These are phyloP conservation scores for Microctenopoma steveboyesi DNA, from an alignment of 2,797 vertebrate genomes.

Conservation along the genomic window DNA sequence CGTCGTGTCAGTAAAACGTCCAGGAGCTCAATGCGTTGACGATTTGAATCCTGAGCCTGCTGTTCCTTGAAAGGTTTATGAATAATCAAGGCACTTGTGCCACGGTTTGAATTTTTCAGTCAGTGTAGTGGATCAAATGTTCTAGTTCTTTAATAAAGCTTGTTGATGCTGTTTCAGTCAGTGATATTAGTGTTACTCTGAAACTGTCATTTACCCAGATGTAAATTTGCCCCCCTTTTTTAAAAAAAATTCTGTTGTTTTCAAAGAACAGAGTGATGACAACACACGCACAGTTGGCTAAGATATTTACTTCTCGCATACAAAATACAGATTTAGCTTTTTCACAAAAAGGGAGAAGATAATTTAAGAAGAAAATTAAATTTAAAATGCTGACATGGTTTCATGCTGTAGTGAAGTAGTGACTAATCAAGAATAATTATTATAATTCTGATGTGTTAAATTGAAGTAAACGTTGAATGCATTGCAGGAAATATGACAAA, in stretches of 20 bases:
- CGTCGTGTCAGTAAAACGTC: slow-evolving; percentile 62
- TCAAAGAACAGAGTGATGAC: not conserved
- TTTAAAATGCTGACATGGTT: slow-evolving; percentile 59
- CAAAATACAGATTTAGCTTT: slow-evolving; percentile 17
- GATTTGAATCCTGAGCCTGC: slow-evolving; percentile 9
- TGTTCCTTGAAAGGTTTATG: slow-evolving; percentile 15
- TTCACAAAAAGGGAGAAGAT: slow-evolving; percentile 3
- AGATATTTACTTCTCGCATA: slow-evolving; percentile 40
- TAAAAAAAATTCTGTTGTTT: not conserved
- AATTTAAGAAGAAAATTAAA: too few relatives aligned
- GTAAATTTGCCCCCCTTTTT: not conserved
- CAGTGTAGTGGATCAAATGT: slow-evolving; percentile 1
- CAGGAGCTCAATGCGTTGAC: slow-evolving; percentile 35
- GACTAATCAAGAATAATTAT: not conserved
- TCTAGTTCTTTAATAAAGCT: slow-evolving; percentile 43
- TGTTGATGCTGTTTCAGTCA: not conserved
- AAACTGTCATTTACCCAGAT: not conserved
- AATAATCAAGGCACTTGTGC: not conserved
- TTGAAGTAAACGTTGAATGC: slow-evolving; percentile 46
- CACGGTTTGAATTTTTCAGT: not conserved
- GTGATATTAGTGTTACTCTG: slow-evolving; percentile 2
- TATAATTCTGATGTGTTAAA: slow-evolving; percentile 4
- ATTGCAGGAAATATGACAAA: slow-evolving; percentile 45
- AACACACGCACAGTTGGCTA: slow-evolving; percentile 13
- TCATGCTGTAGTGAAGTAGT: slow-evolving; percentile 21